These are phyloP conservation scores for Xestobium rufovillosum DNA, from an alignment of 2,888 invertebrate genomes.

Conservation along the genomic window DNA sequence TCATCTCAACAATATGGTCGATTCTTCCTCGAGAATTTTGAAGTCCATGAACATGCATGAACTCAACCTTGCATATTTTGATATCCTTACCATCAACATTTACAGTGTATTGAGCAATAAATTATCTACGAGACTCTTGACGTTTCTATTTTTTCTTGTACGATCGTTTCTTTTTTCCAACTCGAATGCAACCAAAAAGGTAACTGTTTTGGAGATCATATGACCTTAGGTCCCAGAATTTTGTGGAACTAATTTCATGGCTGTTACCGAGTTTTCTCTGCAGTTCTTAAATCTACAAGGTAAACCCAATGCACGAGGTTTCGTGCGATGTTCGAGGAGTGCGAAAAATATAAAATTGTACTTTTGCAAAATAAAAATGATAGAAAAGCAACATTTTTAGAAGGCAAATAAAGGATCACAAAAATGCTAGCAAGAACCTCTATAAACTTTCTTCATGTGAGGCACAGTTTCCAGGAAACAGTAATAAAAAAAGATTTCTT, in stretches of 20 bases:
- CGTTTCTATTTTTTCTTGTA: conserved; percentile 18
- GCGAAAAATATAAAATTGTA: too few relatives aligned
- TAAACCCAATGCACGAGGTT: conserved; percentile 5
- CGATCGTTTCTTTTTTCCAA: conserved; percentile 14
- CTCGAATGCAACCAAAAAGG: conserved; percentile 17
- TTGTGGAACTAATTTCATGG: conserved; percentile 14
- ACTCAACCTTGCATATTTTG: conserved; percentile 18
- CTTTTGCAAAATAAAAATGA: too few relatives aligned
- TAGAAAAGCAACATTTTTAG: too few relatives aligned
- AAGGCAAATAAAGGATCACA: too few relatives aligned
- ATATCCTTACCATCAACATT: conserved; percentile 17
- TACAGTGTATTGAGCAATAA: conserved; percentile 6
- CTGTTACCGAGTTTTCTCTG: not conserved
- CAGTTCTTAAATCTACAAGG: conserved; percentile 2
- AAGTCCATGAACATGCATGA: conserved; percentile 18
- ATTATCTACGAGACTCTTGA: conserved; percentile 13
- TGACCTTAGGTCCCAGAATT: conserved; percentile 18
- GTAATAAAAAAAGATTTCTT: too few relatives aligned
- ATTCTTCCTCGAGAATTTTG: conserved; percentile 14
- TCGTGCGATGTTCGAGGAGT: too few relatives aligned
- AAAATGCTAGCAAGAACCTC: too few relatives aligned
- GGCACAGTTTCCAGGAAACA: too few relatives aligned
- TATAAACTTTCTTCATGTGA: too few relatives aligned
- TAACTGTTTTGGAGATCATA: conserved; percentile 16
- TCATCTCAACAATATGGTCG: conserved; percentile 16